A percentile compares a stretch with the other conserved stretches of the same genome.
Evolutionary conservation across 1,140 invertebrate species (phyloP).

Genomic region (Drosophila tristis): DNA sequence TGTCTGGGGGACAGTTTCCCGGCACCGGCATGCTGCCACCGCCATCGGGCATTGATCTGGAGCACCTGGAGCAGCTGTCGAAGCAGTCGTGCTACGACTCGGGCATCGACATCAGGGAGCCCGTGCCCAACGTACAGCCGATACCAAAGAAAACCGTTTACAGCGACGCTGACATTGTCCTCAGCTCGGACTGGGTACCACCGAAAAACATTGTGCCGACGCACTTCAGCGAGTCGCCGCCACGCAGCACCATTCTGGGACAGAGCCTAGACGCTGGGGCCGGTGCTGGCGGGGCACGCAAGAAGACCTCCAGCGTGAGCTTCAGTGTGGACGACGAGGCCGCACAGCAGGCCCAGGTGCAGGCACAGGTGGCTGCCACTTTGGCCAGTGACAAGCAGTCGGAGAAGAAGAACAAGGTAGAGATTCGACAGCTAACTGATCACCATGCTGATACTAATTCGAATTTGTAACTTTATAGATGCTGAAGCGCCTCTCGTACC

Average conservation of each 20-base stretch:
- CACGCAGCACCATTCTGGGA: conserved; percentile 81
- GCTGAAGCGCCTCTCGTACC: conserved; percentile 95
- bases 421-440: not conserved
- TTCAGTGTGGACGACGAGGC: conserved; percentile 88
- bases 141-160: conserved; percentile 86
- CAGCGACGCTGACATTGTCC: conserved; percentile 93
- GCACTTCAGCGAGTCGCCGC: conserved; percentile 85
- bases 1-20: no score
- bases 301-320: conserved; percentile 90
- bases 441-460: not conserved
- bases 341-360: conserved; percentile 59
- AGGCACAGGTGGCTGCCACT: conserved; percentile 80
- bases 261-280: conserved; percentile 72
- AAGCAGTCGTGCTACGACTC: conserved; percentile 94
- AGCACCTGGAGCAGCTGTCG: conserved; percentile 77
- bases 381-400: conserved; percentile 84
- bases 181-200: conserved; percentile 93
- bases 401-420: conserved; percentile 88
- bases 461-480: conserved; percentile 86
- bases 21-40: conserved; percentile 17
- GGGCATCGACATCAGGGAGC: conserved; percentile 94
- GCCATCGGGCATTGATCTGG: conserved; percentile 69
- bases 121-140: conserved; percentile 85
- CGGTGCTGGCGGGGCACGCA: conserved; percentile 85
- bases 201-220: conserved; percentile 90